Base-by-base conservation (phyloP, 2,113 vertebrate species). In the Cheirogaleus medius region DNA sequence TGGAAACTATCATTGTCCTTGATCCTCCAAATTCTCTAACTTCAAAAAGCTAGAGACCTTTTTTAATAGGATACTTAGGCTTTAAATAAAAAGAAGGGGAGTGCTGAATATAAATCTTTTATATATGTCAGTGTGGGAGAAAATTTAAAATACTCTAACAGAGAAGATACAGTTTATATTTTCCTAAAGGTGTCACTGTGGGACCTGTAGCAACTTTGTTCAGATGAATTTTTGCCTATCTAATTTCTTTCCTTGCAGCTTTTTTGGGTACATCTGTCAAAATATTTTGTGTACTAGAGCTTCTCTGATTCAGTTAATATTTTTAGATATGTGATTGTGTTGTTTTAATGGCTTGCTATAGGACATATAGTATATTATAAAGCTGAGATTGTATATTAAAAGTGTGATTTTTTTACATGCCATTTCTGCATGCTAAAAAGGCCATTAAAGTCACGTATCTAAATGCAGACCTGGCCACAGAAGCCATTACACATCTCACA, bases 171-270 rank as follows among this genome's bases (percentile, higher is more conserved):
- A 92, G 74, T 95, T 97, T 97, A 58, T 83, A 92, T 97, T 98
- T 98, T 98, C 98, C 98, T 98, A 98, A 99, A 99, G 98, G 97
- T 98, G 98, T 99, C 98, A 99, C 98, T 98, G 97, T 98, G 96
- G 96, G 98, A 98, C 98, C 97, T 98, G 97, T 32, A 96, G 98
- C 97, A 97, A 98, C 89, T 98, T 97, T 76, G 58, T 71, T 93
- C 92, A 78, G 78, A 97, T 90, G 66, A 92, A 97, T 98, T 98
- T 95, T 96, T 95, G 90, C 58, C 80, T 87, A 71, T 96, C 97
- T 94, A 68, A 95, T 94, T 94, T 98, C 85, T 97, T 98, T 95
- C 74, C 81, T 88, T 94, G 91, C 2, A 1, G 94, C 97, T 96
- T 92, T 95, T 97, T 97, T 96, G 97, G 93, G 96, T 42, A 96